Conservation (phyloP, 2,797 vertebrate species). For the Kryptolebias ocellatus region DNA sequence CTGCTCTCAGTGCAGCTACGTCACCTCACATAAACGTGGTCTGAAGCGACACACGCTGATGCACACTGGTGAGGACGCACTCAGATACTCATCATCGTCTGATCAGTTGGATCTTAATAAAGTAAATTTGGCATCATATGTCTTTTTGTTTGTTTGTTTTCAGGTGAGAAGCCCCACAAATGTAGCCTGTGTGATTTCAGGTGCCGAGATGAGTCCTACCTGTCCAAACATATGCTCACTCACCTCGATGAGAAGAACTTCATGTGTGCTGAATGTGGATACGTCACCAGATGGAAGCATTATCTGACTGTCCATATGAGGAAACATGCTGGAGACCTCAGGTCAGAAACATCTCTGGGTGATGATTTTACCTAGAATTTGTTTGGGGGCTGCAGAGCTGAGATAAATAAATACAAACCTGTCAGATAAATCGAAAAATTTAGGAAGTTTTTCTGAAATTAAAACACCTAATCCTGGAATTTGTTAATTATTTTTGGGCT, state of each 20-base stretch:
- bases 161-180: conserved; percentile 96
- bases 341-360: conserved; percentile 71
- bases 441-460: no score
- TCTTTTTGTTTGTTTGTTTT: not conserved
- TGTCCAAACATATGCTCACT: conserved; percentile 97
- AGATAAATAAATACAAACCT: no score
- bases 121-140: not conserved
- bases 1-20: conserved; percentile 90
- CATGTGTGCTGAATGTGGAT: conserved; percentile 97
- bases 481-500: no score
- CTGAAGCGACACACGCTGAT: conserved; percentile 92
- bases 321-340: conserved; percentile 95
- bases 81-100: not conserved
- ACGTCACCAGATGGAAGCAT: conserved; percentile 98
- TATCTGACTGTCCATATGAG: conserved; percentile 97
- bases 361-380: not conserved
- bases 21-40: conserved; percentile 93
- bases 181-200: conserved; percentile 93
- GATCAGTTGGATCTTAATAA: no score
- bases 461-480: no score
- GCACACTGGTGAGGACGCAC: conserved; percentile 87
- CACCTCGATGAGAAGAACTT: conserved; percentile 93
- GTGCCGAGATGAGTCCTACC: conserved; percentile 95
- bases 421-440: no score
- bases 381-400: no score